Conservation (phyloP, 2,797 vertebrate genomes). For the Pristis pectinata region DNA sequence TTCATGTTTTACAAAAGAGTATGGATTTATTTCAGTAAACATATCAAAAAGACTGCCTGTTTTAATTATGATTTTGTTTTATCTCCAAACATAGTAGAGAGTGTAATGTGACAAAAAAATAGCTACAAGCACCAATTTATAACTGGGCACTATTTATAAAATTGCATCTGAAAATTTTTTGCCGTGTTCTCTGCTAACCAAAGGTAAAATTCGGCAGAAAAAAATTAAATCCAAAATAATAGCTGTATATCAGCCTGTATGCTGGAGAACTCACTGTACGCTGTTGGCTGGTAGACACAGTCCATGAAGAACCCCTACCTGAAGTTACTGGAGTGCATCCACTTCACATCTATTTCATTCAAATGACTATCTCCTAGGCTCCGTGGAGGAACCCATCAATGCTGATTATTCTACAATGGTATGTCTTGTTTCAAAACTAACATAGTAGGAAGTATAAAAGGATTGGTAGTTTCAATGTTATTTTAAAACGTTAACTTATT, state of each 20-base stretch:
- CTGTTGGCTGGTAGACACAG: not conserved
- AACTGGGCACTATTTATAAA: slow-evolving; percentile 18
- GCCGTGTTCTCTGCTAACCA: not conserved
- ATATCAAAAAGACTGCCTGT: slow-evolving; percentile 3
- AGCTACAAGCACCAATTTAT: not conserved
- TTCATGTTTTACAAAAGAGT: slow-evolving; percentile 26
- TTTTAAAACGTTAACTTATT: not conserved
- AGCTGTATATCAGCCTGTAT: not conserved
- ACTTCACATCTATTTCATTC: slow-evolving; percentile 35
- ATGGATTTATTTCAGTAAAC: slow-evolving; percentile 28
- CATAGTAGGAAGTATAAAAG: not conserved
- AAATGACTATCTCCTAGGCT: slow-evolving; percentile 28
- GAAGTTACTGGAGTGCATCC: slow-evolving; percentile 24
- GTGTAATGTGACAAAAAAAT: not conserved
- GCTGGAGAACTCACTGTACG: not conserved
- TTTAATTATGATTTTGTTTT: slow-evolving; percentile 30
- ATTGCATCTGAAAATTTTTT: slow-evolving; percentile 9
- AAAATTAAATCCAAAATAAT: not conserved
- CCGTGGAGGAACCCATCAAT: slow-evolving; percentile 15
- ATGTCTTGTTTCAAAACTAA: slow-evolving; percentile 35
- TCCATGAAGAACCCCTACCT: slow-evolving; percentile 21
- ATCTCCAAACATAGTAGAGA: not conserved
- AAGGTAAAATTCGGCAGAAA: not conserved
- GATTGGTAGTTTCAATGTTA: not conserved
- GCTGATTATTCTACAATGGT: slow-evolving; percentile 25